phyloP scores from a whole-genome alignment of 2,888 invertebrate species.

The Amaurobius ferox region DNA sequence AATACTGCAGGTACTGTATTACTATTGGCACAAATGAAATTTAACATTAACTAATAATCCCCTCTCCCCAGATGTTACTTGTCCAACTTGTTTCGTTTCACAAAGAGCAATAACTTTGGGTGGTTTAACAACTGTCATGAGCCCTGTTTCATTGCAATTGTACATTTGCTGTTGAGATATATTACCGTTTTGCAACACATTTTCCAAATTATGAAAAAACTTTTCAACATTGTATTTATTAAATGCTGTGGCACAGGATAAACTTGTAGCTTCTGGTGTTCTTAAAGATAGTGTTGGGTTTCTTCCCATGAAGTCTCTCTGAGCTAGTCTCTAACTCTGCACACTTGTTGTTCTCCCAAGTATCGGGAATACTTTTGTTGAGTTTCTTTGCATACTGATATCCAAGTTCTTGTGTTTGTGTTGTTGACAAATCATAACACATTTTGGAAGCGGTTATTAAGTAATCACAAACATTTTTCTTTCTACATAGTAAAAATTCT shows the following conservation, averaged over 20 bases:
- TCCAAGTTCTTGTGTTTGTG: too few relatives aligned
- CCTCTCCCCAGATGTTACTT: neutral
- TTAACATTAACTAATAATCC: neutral
- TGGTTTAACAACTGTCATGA: slow-evolving; percentile 7
- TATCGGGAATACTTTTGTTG: too few relatives aligned
- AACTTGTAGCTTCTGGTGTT: too few relatives aligned
- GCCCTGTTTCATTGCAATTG: slow-evolving; percentile 11
- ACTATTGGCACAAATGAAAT: neutral
- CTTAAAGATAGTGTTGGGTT: too few relatives aligned
- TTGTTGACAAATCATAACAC: too few relatives aligned
- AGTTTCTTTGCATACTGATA: too few relatives aligned
- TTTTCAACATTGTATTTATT: neutral
- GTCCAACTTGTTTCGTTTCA: neutral
- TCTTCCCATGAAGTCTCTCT: too few relatives aligned
- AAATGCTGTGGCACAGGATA: slow-evolving; percentile 4
- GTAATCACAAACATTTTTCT: too few relatives aligned
- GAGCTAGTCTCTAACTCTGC: too few relatives aligned
- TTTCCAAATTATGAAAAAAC: neutral
- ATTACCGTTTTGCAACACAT: neutral
- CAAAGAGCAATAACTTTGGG: slow-evolving; percentile 12
- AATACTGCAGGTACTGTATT: neutral
- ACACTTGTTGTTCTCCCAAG: too few relatives aligned
- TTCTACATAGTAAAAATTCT: too few relatives aligned
- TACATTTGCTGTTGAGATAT: neutral
- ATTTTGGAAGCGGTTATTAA: too few relatives aligned